phyloP scores from a whole-genome alignment of 2,888 invertebrate genomes.

The Hoplodrina blanda region DNA sequence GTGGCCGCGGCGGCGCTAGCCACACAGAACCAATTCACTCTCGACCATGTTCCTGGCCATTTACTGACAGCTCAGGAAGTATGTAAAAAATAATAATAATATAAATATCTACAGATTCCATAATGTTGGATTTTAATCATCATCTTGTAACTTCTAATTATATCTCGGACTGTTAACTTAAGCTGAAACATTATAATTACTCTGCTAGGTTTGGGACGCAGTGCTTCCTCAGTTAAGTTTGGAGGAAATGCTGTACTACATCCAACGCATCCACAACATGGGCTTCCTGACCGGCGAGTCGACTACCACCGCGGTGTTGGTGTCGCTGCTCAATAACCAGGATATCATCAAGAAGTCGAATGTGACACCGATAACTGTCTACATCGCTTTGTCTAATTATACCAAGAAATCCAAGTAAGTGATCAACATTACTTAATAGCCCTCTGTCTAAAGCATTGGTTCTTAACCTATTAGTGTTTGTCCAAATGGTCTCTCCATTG shows the following conservation, averaged over 20 bases:
- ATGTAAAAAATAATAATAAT: slow-evolving; percentile 65
- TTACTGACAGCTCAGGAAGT: slow-evolving; percentile 92
- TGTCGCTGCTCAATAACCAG: slow-evolving; percentile 87
- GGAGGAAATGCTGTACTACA: slow-evolving; percentile 85
- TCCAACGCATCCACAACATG: slow-evolving; percentile 92
- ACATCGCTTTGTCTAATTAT: slow-evolving; percentile 91
- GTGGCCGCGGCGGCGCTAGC: slow-evolving; percentile 87
- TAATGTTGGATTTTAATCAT: too few relatives aligned
- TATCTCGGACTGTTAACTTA: not conserved
- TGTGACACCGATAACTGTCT: slow-evolving; percentile 88
- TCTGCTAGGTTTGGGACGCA: slow-evolving; percentile 91
- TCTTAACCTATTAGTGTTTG: too few relatives aligned
- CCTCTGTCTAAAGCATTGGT: not conserved
- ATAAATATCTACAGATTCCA: too few relatives aligned
- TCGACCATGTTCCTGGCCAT: slow-evolving; percentile 93
- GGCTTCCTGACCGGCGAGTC: slow-evolving; percentile 90
- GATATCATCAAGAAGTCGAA: slow-evolving; percentile 84
- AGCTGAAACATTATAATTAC: not conserved
- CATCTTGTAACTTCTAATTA: not conserved
- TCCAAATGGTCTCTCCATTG: too few relatives aligned
- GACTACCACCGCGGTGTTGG: slow-evolving; percentile 86
- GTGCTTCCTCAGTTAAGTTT: slow-evolving; percentile 90
- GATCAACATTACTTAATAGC: not conserved
- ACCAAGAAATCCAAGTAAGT: slow-evolving; percentile 92
- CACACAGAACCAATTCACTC: slow-evolving; percentile 88